Conservation (phyloP, 2,113 vertebrate species). For the Athene noctua region DNA sequence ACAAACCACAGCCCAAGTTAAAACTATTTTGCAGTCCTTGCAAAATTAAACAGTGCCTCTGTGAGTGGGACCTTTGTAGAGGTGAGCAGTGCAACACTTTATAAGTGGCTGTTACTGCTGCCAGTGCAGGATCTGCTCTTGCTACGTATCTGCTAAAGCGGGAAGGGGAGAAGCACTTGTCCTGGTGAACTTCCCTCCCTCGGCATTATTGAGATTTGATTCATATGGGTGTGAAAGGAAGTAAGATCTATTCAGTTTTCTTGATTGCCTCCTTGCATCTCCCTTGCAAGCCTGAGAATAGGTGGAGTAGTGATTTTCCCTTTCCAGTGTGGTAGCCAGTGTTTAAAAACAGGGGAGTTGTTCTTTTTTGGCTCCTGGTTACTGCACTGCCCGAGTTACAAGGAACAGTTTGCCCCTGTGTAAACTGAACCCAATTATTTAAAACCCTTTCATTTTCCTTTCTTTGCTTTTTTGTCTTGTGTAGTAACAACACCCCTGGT, state of each 20-base stretch:
- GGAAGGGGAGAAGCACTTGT: background rate
- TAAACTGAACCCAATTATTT: background rate
- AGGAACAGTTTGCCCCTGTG: background rate
- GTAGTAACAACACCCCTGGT: background rate
- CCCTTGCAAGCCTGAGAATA: background rate
- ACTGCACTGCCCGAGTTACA: background rate
- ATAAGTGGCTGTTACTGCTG: background rate
- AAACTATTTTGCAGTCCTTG: background rate
- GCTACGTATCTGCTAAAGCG: background rate
- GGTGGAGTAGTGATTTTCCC: conserved; percentile 28
- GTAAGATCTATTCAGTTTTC: background rate
- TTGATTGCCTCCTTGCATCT: background rate
- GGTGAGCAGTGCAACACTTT: background rate
- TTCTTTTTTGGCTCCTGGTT: conserved; percentile 15
- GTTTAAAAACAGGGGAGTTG: conserved; percentile 19
- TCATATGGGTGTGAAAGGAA: conserved; percentile 40
- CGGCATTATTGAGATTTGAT: background rate
- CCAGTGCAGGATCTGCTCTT: background rate
- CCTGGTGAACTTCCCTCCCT: background rate
- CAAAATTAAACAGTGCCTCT: background rate
- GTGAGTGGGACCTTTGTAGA: background rate
- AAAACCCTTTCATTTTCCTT: background rate
- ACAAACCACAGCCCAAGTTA: background rate
- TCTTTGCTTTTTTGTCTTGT: background rate
- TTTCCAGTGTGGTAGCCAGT: conserved; percentile 18